Evolutionary conservation across 2,888 invertebrate species (phyloP).

Genomic region (Apotomis capreana): DNA sequence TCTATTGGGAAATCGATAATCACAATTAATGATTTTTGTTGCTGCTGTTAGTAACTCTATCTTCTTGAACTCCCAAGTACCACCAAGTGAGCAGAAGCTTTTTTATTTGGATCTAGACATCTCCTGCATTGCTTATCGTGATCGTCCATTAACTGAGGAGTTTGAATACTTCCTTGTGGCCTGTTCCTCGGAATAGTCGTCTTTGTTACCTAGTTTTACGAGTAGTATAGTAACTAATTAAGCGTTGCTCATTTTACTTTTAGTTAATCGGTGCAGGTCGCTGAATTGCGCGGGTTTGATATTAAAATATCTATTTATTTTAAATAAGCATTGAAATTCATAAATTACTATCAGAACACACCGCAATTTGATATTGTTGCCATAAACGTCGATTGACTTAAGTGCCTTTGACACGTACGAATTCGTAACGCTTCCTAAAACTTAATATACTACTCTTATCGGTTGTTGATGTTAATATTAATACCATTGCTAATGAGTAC

Average conservation of each 20-base stretch:
- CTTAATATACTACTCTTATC: conserved; percentile 34
- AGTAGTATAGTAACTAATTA: conserved; percentile 24
- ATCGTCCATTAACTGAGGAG: conserved; percentile 15
- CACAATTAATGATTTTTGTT: not conserved
- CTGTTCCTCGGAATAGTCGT: conserved; percentile 15
- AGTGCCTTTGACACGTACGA: conserved; percentile 42
- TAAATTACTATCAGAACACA: conserved; percentile 4
- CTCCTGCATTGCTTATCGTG: not conserved
- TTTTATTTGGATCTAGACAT: not conserved
- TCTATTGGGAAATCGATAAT: not conserved
- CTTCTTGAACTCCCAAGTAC: not conserved
- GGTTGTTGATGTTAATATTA: conserved; percentile 25
- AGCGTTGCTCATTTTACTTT: conserved; percentile 26
- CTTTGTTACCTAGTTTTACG: conserved; percentile 27
- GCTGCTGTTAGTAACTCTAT: not conserved
- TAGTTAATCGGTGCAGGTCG: conserved; percentile 13
- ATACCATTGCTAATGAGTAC: conserved; percentile 22
- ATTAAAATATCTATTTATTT: conserved; percentile 17
- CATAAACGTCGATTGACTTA: conserved; percentile 35
- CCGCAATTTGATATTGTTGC: conserved; percentile 24
- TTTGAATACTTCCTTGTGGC: conserved; percentile 1
- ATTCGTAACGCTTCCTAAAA: conserved; percentile 30
- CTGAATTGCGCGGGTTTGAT: conserved; percentile 9
- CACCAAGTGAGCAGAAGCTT: not conserved
- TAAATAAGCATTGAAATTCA: not conserved